Base-by-base conservation (phyloP, 1,140 invertebrate genomes). In the Semibalanus balanoides region DNA sequence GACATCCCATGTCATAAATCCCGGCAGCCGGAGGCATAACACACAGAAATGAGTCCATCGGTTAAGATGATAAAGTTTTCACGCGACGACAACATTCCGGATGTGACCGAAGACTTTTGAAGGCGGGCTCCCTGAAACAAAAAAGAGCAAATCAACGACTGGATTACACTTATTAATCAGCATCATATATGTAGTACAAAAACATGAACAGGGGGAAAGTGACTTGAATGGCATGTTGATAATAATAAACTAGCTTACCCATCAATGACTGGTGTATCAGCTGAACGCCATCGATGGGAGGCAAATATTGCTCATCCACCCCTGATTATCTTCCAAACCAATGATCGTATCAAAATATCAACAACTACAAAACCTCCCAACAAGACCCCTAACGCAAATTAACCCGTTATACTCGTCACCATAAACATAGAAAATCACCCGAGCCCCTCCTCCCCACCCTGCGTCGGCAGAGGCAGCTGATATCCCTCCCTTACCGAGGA, bases 401-500 rank as follows among this genome's bases (percentile, higher is more conserved):
- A n/a, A n/a, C n/a, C n/a, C n/a, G n/a, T n/a, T n/a, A n/a, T n/a
- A n/a, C n/a, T n/a, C n/a, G n/a, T n/a, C n/a, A n/a, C n/a, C n/a
- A n/a, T n/a, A n/a, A n/a, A n/a, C n/a, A n/a, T n/a, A n/a, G n/a
- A n/a, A n/a, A n/a, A n/a, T n/a, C n/a, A n/a, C n/a, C n/a, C n/a
- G n/a, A n/a, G n/a, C n/a, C n/a, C n/a, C n/a, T n/a, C n/a, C n/a
- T n/a, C n/a, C n/a, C n/a, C n/a, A n/a, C n/a, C n/a, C n/a, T n/a
- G n/a, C n/a, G n/a, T n/a, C n/a, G n/a, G n/a, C n/a, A n/a, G n/a
- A n/a, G n/a, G n/a, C n/a, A n/a, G n/a, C n/a, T n/a, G n/a, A n/a
- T 29, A 22, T 22, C 28, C n/a, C 27, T 1, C 51, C 19, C n/a
- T 69, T n/a, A 80, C 98, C 98, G 80, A 99, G 86, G 82, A 99